These are phyloP conservation scores for Caenorhabditis tropicalis DNA, from an alignment of 1,140 invertebrate species.

Conservation along the genomic window DNA sequence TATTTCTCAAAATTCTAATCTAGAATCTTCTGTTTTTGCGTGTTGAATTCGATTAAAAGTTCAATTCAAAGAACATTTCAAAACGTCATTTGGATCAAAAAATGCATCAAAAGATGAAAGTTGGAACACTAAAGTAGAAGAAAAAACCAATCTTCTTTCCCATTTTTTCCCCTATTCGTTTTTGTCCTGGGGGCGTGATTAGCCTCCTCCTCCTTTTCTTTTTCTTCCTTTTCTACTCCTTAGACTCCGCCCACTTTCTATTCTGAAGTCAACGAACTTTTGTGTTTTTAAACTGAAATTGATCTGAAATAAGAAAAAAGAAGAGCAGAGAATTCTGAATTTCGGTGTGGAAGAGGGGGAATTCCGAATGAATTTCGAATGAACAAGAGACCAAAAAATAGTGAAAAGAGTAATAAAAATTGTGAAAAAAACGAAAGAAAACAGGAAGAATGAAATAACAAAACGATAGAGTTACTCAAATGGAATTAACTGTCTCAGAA, in stretches of 20 bases:
- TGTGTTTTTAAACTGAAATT: neutral
- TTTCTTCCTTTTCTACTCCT: neutral
- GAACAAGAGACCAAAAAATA: neutral
- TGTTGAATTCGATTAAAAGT: too few species aligned
- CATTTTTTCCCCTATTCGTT: too few species aligned
- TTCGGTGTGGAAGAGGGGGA: neutral
- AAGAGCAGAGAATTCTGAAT: neutral
- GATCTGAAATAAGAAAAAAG: neutral
- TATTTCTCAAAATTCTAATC: too few species aligned
- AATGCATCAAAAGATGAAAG: neutral
- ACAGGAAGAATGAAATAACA: neutral
- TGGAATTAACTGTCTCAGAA: neutral
- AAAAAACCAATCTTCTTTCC: neutral
- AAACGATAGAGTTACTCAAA: conserved; percentile 34
- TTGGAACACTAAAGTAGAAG: conserved; percentile 1
- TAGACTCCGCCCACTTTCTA: neutral
- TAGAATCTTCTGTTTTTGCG: too few species aligned
- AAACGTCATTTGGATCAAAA: neutral
- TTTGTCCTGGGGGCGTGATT: conserved; percentile 32
- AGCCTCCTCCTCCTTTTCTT: neutral
- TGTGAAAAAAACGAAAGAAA: neutral
- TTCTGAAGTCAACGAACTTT: neutral
- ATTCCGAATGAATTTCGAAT: neutral
- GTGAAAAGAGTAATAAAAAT: neutral
- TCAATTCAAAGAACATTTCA: neutral